phyloP scores from a whole-genome alignment of 2,113 vertebrate species.

The Camelus dromedarius region DNA sequence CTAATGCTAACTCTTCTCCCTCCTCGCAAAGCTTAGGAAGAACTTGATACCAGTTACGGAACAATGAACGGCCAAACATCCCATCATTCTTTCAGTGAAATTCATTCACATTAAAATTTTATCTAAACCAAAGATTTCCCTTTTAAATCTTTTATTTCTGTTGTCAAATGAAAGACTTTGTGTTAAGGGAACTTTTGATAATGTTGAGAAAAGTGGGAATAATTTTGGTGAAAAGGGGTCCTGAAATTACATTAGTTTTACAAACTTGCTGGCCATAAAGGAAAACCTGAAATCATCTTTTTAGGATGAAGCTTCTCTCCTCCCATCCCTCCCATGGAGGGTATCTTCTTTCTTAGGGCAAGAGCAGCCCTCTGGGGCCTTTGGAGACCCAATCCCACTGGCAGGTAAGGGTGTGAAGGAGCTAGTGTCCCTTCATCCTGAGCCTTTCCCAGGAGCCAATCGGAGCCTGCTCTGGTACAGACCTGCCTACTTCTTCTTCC shows the following conservation, averaged over 20 bases:
- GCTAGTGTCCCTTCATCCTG: background rate
- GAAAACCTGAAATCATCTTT: background rate
- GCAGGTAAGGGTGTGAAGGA: background rate
- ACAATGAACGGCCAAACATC: background rate
- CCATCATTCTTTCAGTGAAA: constrained; percentile 15
- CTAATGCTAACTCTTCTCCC: background rate
- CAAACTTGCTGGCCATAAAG: background rate
- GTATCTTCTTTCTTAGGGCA: background rate
- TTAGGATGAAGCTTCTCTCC: background rate
- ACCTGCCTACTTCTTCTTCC: background rate
- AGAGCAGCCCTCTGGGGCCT: background rate
- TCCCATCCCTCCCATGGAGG: background rate
- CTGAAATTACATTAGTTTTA: constrained; percentile 26
- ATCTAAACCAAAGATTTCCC: constrained; percentile 65
- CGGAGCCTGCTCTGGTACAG: background rate
- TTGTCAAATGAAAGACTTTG: constrained; percentile 33
- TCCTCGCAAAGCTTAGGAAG: background rate
- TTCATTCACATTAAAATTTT: constrained; percentile 64
- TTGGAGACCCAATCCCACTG: background rate
- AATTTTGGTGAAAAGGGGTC: background rate
- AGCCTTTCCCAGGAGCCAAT: background rate
- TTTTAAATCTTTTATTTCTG: constrained; percentile 64
- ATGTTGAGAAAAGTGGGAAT: background rate
- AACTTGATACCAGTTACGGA: background rate
- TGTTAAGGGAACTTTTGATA: constrained; percentile 8